Evolutionary conservation across 2,888 invertebrate species (phyloP).

Genomic region (Drosophila sordidula): DNA sequence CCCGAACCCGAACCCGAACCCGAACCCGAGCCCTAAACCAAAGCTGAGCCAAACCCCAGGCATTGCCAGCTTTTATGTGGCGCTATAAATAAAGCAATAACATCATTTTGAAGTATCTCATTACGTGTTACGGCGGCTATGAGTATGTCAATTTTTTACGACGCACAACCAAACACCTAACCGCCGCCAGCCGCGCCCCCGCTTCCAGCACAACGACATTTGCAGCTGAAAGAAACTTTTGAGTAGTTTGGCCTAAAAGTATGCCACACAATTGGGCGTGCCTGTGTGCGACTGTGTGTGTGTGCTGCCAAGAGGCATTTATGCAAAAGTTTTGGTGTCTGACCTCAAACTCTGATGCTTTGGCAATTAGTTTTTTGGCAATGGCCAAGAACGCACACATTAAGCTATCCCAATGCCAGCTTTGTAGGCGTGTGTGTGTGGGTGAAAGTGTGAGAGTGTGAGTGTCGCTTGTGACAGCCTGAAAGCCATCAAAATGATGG

Average conservation of each 20-base stretch:
- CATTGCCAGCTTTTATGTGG: slow-evolving; percentile 59
- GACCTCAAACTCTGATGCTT: slow-evolving; percentile 45
- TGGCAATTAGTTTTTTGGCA: slow-evolving; percentile 74
- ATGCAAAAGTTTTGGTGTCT: slow-evolving; percentile 67
- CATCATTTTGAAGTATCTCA: slow-evolving; percentile 81
- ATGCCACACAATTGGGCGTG: slow-evolving; percentile 50
- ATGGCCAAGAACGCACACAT: slow-evolving; percentile 50
- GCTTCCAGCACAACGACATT: slow-evolving; percentile 10
- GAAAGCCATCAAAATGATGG: slow-evolving; percentile 75
- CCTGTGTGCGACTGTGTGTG: background rate
- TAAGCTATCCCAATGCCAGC: slow-evolving; percentile 35
- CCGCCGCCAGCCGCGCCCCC: background rate
- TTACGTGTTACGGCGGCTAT: slow-evolving; percentile 73
- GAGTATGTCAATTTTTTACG: slow-evolving; percentile 74
- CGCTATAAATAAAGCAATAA: slow-evolving; percentile 79
- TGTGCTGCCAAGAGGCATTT: slow-evolving; percentile 49
- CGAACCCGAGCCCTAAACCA: slow-evolving; percentile 30
- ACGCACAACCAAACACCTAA: slow-evolving; percentile 28
- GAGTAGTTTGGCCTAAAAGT: slow-evolving; percentile 63
- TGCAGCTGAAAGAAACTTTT: slow-evolving; percentile 40
- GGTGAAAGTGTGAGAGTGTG: background rate
- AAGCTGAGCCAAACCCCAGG: slow-evolving; percentile 29
- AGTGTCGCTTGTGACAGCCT: slow-evolving; percentile 26
- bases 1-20: slow-evolving; percentile 5
- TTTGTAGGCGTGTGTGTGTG: background rate